These are phyloP conservation scores for Dufourea novaeangliae DNA, from an alignment of 1,140 invertebrate genomes.

Conservation along the genomic window DNA sequence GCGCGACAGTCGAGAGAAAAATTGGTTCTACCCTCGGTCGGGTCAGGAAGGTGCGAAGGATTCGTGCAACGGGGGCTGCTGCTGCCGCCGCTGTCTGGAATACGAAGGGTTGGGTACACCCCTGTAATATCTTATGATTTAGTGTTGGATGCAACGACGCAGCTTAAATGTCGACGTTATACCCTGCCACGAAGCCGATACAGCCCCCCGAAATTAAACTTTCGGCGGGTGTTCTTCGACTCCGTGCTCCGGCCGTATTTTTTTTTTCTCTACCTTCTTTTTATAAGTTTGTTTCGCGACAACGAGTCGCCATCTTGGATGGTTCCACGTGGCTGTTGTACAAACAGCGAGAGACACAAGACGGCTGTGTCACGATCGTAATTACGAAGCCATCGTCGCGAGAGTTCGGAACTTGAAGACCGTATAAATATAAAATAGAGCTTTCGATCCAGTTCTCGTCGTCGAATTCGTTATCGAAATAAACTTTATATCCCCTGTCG, in stretches of 20 bases:
- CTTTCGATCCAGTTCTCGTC: no score
- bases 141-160: slow-evolving; percentile 75
- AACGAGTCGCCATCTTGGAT: no score
- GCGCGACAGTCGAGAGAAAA: slow-evolving; percentile 76
- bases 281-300: background rate
- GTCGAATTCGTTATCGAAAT: no score
- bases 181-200: slow-evolving; percentile 67
- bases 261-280: no score
- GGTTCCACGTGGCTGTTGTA: no score
- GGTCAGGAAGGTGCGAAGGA: slow-evolving; percentile 64
- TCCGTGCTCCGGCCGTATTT: slow-evolving; percentile 40
- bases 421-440: no score
- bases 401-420: no score
- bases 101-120: slow-evolving; percentile 50
- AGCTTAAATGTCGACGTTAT: slow-evolving; percentile 70
- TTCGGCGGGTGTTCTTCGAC: slow-evolving; percentile 50
- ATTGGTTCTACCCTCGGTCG: slow-evolving; percentile 71
- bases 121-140: slow-evolving; percentile 80
- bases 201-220: slow-evolving; percentile 77
- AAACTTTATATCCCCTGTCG: no score
- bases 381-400: no score
- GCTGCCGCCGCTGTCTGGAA: slow-evolving; percentile 38
- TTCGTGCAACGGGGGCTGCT: slow-evolving; percentile 45
- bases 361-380: no score
- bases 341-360: no score